These are phyloP conservation scores for Phrixothrix hirtus DNA, from an alignment of 2,888 invertebrate genomes.

Conservation along the genomic window DNA sequence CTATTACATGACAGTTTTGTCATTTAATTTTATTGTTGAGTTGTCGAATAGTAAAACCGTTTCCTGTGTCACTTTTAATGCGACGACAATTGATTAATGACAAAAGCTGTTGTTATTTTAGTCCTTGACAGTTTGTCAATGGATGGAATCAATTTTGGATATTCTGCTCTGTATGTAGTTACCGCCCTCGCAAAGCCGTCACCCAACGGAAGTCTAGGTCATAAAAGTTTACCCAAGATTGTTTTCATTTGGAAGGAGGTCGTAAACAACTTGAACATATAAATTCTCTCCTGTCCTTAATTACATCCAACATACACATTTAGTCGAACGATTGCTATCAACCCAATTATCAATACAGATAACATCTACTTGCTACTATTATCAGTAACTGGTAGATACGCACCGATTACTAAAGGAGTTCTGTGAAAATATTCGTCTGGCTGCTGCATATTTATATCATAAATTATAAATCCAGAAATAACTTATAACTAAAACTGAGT, in stretches of 20 bases:
- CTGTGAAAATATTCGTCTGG: constrained; percentile 16
- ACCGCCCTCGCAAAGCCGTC: constrained; percentile 39
- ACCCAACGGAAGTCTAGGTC: constrained; percentile 45
- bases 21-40: constrained; percentile 6
- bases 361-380: no score
- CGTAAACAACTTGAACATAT: constrained; percentile 40
- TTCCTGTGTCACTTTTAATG: constrained; percentile 11
- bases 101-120: constrained; percentile 24
- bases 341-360: no score
- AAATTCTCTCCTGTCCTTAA: constrained; percentile 15
- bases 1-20: constrained; percentile 8
- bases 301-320: constrained; percentile 12
- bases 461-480: constrained; percentile 36
- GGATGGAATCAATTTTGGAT: constrained; percentile 41
- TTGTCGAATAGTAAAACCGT: constrained; percentile 5
- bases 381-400: background rate
- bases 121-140: constrained; percentile 40
- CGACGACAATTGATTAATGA: constrained; percentile 22
- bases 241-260: constrained; percentile 41
- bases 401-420: constrained; percentile 6
- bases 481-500: constrained; percentile 32
- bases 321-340: constrained; percentile 7
- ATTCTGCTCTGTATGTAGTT: constrained; percentile 35
- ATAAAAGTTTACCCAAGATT: constrained; percentile 45
- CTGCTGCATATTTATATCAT: constrained; percentile 35